phyloP scores from a whole-genome alignment of 2,113 vertebrate genomes.

The Melanostigma gelatinosum region DNA sequence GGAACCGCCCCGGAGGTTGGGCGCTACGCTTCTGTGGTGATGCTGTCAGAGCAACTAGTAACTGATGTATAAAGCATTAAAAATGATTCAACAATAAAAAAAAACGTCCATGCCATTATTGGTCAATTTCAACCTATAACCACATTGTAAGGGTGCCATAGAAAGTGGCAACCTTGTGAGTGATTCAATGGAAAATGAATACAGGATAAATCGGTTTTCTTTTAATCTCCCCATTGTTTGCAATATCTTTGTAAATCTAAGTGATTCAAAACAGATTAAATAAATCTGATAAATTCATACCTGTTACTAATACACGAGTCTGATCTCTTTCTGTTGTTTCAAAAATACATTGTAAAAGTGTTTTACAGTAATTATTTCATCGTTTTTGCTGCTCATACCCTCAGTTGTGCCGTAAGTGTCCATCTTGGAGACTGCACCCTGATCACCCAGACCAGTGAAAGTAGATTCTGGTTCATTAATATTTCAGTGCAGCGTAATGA shows the following conservation, averaged over 20 bases:
- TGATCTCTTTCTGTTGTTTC: neutral
- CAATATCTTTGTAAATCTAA: neutral
- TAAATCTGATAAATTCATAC: neutral
- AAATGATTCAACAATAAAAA: neutral
- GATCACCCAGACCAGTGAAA: conserved; percentile 54
- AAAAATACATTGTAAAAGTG: neutral
- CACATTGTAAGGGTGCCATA: neutral
- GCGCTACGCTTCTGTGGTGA: too few relatives aligned
- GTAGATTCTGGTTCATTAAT: conserved; percentile 67
- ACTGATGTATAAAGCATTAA: neutral
- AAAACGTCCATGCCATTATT: neutral
- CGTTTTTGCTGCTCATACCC: neutral
- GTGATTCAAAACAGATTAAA: neutral
- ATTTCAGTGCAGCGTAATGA: conserved; percentile 67
- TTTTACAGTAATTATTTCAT: neutral
- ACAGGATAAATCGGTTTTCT: neutral
- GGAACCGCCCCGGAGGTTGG: too few relatives aligned
- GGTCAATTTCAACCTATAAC: neutral
- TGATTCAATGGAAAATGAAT: neutral
- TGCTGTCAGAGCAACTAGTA: too few relatives aligned
- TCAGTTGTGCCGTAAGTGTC: conserved; percentile 2
- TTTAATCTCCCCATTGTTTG: neutral
- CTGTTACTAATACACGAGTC: neutral
- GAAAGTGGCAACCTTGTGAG: neutral
- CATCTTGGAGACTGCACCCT: conserved; percentile 37